phyloP scores from a whole-genome alignment of 1,140 invertebrate genomes.

The Vanessa tameamea region DNA sequence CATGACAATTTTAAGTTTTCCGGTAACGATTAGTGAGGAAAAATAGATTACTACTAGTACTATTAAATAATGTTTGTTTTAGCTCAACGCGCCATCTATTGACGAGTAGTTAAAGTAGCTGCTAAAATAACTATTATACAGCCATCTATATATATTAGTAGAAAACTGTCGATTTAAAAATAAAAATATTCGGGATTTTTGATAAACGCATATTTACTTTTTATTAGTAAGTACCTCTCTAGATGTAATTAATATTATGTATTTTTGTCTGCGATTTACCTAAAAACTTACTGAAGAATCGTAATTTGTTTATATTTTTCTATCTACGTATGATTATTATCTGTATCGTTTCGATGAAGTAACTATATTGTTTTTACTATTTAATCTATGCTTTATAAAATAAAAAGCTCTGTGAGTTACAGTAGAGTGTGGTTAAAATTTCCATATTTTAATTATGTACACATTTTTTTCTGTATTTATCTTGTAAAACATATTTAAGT shows the following conservation, averaged over 20 bases:
- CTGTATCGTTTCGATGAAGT: not conserved
- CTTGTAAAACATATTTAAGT: slow-evolving; percentile 4
- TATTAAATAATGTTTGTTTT: not conserved
- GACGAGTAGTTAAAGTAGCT: not conserved
- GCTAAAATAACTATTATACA: not conserved
- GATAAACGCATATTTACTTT: not conserved
- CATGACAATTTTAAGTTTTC: too few relatives aligned
- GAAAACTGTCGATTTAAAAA: not conserved
- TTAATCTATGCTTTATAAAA: slow-evolving; percentile 24
- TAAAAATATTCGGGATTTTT: not conserved
- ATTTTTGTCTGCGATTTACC: too few relatives aligned
- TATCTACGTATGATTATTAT: not conserved
- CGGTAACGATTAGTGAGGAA: too few relatives aligned
- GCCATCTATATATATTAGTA: not conserved
- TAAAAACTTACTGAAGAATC: too few relatives aligned
- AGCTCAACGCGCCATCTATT: not conserved
- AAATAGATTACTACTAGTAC: too few relatives aligned
- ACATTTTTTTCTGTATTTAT: slow-evolving; percentile 22
- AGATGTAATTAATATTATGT: too few relatives aligned
- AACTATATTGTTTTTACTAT: slow-evolving; percentile 5
- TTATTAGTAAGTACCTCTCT: not conserved
- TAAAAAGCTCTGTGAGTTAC: slow-evolving; percentile 16
- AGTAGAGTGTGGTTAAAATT: slow-evolving; percentile 24
- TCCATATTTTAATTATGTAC: slow-evolving; percentile 14
- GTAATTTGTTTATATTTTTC: too few relatives aligned